Evolutionary conservation across 2,113 vertebrate species (phyloP), one percentile per base, ranked within the genome.

Genomic region (Lophura nycthemera): DNA sequence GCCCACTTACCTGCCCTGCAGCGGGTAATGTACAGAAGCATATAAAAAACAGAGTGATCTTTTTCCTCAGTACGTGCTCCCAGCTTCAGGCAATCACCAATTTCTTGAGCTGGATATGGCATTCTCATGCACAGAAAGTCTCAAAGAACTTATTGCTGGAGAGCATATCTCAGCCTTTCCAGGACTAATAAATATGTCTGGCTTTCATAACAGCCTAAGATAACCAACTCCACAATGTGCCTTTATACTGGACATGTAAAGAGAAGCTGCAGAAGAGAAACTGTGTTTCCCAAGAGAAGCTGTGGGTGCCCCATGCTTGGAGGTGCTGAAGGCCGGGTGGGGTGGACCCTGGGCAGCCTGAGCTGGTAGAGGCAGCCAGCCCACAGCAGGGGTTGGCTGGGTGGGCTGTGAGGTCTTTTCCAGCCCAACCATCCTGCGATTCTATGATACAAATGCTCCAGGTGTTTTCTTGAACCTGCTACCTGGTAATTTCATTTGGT

Each of bases 31-130:
- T 38, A 60, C 60, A 34, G 63, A 74, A 86, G 54, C 19, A 19
- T 36, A 29, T 52, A 82, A 88, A 19, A n/a, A 83, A 61, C 4
- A 79, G 22, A 61, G 13, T 1, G 10, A 72, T 17, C 10, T 82
- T 71, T 71, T 65, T 75, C 21, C 47, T 89, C 42, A 60, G 3
- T 8, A 75, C 0, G 0, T 69, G 12, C 25, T 75, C 43, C 70
- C 78, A 94, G 61, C 57, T 82, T 89, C 63, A 52, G 75, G 71
- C 34, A 66, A 5, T n/a, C 45, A 18, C 22, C 30, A n/a, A 38
- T 76, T 88, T 93, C 48, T 69, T 61, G 13, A 86, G 43, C 63
- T 93, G 75, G 22, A 79, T n/a, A 12, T 56, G 43, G 67, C 48
- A 89, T 32, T 89, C 67, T 90, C 43, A 61, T 14, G 25, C 18